Evolutionary conservation across 1,140 invertebrate species (phyloP).

Genomic region (Lepidostoma basale): DNA sequence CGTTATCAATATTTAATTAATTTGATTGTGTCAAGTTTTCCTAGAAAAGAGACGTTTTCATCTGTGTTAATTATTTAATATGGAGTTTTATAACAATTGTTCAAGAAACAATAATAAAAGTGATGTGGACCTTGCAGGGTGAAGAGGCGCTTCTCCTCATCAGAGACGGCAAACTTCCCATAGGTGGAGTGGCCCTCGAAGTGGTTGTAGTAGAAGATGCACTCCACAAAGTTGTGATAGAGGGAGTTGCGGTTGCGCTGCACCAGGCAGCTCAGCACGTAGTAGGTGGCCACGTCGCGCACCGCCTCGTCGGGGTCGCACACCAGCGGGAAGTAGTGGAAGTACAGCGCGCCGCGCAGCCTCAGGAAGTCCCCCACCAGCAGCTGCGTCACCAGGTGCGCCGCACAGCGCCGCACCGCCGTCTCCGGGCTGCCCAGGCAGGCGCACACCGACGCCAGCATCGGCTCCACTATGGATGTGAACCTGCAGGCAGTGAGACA

Average conservation of each 20-base stretch:
- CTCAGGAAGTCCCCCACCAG: constrained; percentile 41
- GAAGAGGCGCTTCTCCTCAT: constrained; percentile 36
- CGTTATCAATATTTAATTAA: too few relatives aligned
- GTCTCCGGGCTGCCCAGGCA: constrained; percentile 33
- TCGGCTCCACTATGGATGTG: constrained; percentile 42
- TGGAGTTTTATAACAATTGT: too few relatives aligned
- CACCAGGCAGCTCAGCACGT: constrained; percentile 32
- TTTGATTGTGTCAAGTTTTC: too few relatives aligned
- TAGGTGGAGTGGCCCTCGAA: constrained; percentile 26
- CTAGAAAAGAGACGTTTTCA: too few relatives aligned
- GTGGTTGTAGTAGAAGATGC: constrained; percentile 40
- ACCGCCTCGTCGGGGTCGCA: constrained; percentile 37
- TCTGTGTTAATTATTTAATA: too few relatives aligned
- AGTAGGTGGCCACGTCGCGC: constrained; percentile 37
- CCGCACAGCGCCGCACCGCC: constrained; percentile 35
- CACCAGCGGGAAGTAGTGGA: constrained; percentile 40
- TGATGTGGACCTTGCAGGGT: constrained; percentile 42
- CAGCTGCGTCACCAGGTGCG: constrained; percentile 40
- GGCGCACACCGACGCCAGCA: constrained; percentile 32
- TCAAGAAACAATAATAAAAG: too few relatives aligned
- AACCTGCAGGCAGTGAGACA: constrained; percentile 29
- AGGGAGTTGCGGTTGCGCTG: constrained; percentile 30
- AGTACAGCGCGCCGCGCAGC: constrained; percentile 33
- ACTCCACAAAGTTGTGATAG: constrained; percentile 40
- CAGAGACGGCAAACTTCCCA: constrained; percentile 30